Conservation (phyloP, 2,797 vertebrate genomes). For the Semotilus atromaculatus region DNA sequence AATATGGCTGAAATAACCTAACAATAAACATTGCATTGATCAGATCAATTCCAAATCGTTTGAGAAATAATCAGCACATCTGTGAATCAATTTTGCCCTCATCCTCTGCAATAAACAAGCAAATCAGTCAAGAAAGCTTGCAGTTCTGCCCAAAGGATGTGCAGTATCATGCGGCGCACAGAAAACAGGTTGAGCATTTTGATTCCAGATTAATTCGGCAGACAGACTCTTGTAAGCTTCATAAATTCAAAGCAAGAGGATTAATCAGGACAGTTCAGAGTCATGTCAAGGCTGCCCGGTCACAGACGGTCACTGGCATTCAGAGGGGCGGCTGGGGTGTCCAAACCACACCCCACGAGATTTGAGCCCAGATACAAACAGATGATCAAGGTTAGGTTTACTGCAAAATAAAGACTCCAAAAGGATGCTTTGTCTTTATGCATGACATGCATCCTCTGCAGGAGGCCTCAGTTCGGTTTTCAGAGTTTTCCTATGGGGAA, state of each 20-base stretch:
- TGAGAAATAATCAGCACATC: not conserved
- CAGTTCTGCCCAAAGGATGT: not conserved
- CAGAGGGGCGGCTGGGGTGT: not conserved
- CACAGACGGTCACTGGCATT: constrained; percentile 11
- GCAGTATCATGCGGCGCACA: not conserved
- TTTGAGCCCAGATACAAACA: constrained; percentile 2
- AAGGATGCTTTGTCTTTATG: not conserved
- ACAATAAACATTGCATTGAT: not conserved
- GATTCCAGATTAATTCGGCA: constrained; percentile 37
- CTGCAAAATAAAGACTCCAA: not conserved
- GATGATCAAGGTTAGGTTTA: constrained; percentile 1
- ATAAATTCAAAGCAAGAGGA: constrained; percentile 63
- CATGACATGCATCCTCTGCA: constrained; percentile 25
- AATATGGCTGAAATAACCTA: not conserved
- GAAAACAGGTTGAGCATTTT: constrained; percentile 35
- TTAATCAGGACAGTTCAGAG: constrained; percentile 71
- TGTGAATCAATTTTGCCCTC: not conserved
- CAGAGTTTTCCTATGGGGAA: constrained; percentile 3
- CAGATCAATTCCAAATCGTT: not conserved
- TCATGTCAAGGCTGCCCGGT: constrained; percentile 46
- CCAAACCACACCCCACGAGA: constrained; percentile 4
- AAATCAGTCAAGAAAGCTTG: not conserved
- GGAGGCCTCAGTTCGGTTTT: not conserved
- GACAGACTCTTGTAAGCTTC: constrained; percentile 39
- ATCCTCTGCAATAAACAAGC: not conserved